Percentiles rank a stretch among this genome's conserved stretches.
These are phyloP conservation scores for Lithobius niger DNA, from an alignment of 1,140 invertebrate genomes.

Conservation along the genomic window DNA sequence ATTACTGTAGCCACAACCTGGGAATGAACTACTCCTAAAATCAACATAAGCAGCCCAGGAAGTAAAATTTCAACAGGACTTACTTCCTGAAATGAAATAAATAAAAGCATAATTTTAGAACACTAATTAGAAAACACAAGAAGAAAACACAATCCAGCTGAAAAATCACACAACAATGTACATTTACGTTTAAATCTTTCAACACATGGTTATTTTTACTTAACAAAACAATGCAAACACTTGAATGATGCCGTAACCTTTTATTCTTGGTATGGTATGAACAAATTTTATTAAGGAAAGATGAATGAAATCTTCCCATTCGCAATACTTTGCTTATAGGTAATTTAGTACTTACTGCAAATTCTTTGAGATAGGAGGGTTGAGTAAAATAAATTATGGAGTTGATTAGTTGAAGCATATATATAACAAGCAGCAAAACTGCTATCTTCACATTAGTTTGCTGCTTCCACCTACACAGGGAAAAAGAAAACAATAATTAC, in stretches of 20 bases:
- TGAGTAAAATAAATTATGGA: constrained; percentile 44
- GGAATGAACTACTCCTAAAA: constrained; percentile 72
- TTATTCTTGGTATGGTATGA: too few species aligned
- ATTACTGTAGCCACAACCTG: constrained; percentile 51
- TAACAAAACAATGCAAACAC: too few species aligned
- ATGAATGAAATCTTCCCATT: too few species aligned
- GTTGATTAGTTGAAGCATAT: constrained; percentile 59
- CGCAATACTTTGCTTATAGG: constrained; percentile 14
- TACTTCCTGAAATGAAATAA: constrained; percentile 34
- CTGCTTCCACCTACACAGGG: constrained; percentile 26
- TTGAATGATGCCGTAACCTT: too few species aligned
- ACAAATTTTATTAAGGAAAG: too few species aligned
- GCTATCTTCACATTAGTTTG: constrained; percentile 66
- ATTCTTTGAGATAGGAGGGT: constrained; percentile 2
- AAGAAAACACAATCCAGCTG: constrained; percentile 18
- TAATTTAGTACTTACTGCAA: neutral
- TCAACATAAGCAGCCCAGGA: constrained; percentile 62
- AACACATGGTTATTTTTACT: too few species aligned
- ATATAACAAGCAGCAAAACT: constrained; percentile 54
- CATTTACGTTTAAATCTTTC: too few species aligned
- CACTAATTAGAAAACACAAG: neutral
- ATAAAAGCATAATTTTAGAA: constrained; percentile 4
- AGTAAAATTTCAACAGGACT: constrained; percentile 51
- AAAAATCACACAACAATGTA: too few species aligned
- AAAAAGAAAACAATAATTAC: neutral